These are phyloP conservation scores for Epistrophe eligans DNA, from an alignment of 2,888 invertebrate species.

Conservation along the genomic window DNA sequence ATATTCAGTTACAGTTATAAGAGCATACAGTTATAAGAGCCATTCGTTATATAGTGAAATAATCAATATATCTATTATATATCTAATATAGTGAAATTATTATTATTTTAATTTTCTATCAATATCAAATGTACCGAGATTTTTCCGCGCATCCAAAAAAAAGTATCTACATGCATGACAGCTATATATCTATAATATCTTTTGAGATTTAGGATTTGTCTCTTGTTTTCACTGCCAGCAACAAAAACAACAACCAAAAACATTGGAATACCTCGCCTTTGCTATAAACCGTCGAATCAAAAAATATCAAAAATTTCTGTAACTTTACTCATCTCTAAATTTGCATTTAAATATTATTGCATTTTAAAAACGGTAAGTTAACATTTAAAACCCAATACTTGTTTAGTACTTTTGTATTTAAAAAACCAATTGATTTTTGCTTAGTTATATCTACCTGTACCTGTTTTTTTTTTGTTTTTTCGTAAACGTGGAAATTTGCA, in stretches of 20 bases:
- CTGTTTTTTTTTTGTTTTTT: background rate
- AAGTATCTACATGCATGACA: constrained; percentile 44
- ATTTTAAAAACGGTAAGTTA: constrained; percentile 61
- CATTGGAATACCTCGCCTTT: constrained; percentile 38
- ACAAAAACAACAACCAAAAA: constrained; percentile 16
- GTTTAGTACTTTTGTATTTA: background rate
- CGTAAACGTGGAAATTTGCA: background rate
- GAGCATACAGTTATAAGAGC: constrained; percentile 2
- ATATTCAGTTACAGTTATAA: constrained; percentile 53
- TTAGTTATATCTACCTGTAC: background rate
- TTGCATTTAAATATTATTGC: constrained; percentile 55
- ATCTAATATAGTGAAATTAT: background rate
- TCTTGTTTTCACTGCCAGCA: constrained; percentile 54
- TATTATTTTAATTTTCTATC: constrained; percentile 29
- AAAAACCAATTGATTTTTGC: constrained; percentile 13
- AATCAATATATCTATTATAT: constrained; percentile 28
- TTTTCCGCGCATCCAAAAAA: constrained; percentile 37
- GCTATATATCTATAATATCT: constrained; percentile 28
- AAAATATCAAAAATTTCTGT: constrained; percentile 1
- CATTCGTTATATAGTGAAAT: constrained; percentile 24
- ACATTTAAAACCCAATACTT: background rate
- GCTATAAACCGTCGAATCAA: constrained; percentile 34
- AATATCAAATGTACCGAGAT: constrained; percentile 27
- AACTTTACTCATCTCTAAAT: constrained; percentile 8
- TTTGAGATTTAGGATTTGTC: constrained; percentile 31